Percentiles rank a stretch among this genome's conserved stretches.
phyloP scores from a whole-genome alignment of 2,888 invertebrate species.

The Catocala sponsa region DNA sequence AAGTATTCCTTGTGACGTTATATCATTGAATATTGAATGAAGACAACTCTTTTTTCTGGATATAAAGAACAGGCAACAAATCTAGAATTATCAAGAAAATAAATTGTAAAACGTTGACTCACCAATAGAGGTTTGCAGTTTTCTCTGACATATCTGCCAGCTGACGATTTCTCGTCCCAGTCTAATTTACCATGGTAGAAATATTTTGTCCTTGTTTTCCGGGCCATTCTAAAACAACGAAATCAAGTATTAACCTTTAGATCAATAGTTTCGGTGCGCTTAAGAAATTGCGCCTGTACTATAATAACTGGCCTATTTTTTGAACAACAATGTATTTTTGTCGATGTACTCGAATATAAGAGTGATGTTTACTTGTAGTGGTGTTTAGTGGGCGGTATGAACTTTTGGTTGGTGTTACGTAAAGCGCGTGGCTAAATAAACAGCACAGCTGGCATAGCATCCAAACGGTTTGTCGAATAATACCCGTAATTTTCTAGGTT shows the following conservation, averaged over 20 bases:
- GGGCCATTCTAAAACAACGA: slow-evolving; percentile 91
- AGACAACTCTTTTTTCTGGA: no score
- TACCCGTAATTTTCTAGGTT: not conserved
- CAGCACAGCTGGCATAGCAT: slow-evolving; percentile 7
- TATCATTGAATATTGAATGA: no score
- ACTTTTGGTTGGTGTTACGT: slow-evolving; percentile 6
- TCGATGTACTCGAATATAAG: slow-evolving; percentile 12
- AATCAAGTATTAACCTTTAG: slow-evolving; percentile 4
- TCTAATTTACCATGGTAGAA: slow-evolving; percentile 99
- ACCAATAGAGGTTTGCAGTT: slow-evolving; percentile 98
- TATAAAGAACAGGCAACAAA: no score
- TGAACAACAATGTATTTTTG: not conserved
- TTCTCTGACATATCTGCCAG: slow-evolving; percentile 98
- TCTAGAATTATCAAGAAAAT: no score
- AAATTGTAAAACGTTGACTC: slow-evolving; percentile 69
- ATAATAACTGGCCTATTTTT: no score
- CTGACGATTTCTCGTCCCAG: slow-evolving; percentile 99
- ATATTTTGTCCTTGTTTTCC: slow-evolving; percentile 98
- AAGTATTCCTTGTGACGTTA: no score
- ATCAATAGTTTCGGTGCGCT: not conserved
- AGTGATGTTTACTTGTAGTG: slow-evolving; percentile 33
- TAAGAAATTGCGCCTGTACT: not conserved
- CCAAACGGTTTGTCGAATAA: not conserved
- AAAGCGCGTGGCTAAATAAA: slow-evolving; percentile 30
- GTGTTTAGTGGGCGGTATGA: not conserved